Evolutionary conservation across 2,888 invertebrate genomes (phyloP).

Genomic region (Tholera decimalis): DNA sequence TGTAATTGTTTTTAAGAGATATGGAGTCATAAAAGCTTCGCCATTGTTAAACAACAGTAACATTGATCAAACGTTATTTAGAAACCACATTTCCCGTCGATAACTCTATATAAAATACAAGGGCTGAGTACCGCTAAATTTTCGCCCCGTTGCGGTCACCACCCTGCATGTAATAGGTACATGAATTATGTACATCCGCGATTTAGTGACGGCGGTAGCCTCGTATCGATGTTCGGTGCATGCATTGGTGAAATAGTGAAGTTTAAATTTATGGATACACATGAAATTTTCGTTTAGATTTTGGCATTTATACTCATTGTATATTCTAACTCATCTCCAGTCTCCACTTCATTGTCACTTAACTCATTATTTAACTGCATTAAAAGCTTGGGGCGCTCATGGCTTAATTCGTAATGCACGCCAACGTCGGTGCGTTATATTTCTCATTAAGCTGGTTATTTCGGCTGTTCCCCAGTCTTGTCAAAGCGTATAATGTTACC

Average conservation of each 20-base stretch:
- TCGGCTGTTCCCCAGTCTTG: too few relatives aligned
- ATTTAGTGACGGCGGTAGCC: constrained; percentile 38
- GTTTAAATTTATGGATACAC: constrained; percentile 31
- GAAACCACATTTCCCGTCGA: constrained; percentile 31
- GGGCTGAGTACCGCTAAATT: constrained; percentile 24
- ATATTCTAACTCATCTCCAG: too few relatives aligned
- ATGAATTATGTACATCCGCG: constrained; percentile 50
- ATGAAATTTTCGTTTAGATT: constrained; percentile 5
- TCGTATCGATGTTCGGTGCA: constrained; percentile 22
- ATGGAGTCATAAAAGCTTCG: neutral
- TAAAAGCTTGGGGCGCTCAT: too few relatives aligned
- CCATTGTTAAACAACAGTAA: neutral
- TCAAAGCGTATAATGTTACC: too few relatives aligned
- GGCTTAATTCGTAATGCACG: too few relatives aligned
- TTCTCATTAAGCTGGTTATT: too few relatives aligned
- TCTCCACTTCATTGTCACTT: too few relatives aligned
- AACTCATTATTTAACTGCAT: too few relatives aligned
- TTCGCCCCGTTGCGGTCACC: constrained; percentile 31
- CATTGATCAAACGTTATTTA: neutral
- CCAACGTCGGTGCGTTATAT: too few relatives aligned
- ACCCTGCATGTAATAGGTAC: constrained; percentile 50
- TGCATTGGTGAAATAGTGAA: constrained; percentile 33
- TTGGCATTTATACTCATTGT: too few relatives aligned
- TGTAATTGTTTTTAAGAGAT: too few relatives aligned
- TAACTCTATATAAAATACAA: constrained; percentile 43